Percentiles rank a stretch among this genome's conserved stretches.
Conservation (phyloP, 1,140 invertebrate species). For the Sarcophaga peregrina region DNA sequence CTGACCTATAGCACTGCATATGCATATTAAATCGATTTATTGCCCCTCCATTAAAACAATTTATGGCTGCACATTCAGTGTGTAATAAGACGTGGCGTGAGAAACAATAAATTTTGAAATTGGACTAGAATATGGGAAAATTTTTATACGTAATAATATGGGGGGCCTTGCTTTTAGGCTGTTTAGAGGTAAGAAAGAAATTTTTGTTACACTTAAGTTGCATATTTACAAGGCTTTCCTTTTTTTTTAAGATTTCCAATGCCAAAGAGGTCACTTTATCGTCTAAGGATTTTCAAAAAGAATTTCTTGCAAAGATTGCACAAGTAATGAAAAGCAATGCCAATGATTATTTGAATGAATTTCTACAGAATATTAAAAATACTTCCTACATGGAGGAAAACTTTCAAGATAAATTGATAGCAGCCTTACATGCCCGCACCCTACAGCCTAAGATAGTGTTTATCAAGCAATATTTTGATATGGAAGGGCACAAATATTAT, state of each 20-base stretch:
- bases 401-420: neutral
- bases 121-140: neutral
- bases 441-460: constrained; percentile 54
- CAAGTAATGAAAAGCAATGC: constrained; percentile 30
- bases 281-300: constrained; percentile 39
- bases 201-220: too few species aligned
- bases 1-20: too few species aligned
- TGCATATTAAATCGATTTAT: too few species aligned
- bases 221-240: neutral
- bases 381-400: neutral
- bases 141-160: neutral
- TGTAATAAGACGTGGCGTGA: too few species aligned
- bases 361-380: constrained; percentile 19
- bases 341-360: constrained; percentile 11
- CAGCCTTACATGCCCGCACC: constrained; percentile 39
- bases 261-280: neutral
- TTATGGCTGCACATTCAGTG: too few species aligned
- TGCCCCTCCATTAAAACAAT: too few species aligned
- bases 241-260: neutral
- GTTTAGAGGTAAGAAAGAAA: neutral
- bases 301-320: constrained; percentile 37
- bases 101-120: too few species aligned
- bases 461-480: constrained; percentile 57
- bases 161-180: neutral
- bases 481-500: constrained; percentile 32